phyloP scores from a whole-genome alignment of 2,797 vertebrate genomes.

The Discoglossus pictus region DNA sequence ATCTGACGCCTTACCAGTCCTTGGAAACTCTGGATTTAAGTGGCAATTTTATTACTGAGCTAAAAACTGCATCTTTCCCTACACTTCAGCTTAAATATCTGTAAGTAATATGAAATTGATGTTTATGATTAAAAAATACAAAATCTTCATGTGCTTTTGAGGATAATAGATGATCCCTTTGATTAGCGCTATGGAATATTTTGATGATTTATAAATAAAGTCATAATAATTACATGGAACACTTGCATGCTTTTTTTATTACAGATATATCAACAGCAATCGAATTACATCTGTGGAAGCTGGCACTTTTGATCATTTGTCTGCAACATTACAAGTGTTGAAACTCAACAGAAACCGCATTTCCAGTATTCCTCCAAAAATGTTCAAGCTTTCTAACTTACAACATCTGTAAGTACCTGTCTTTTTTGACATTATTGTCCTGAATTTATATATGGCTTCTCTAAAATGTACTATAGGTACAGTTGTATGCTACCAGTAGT shows the following conservation, averaged over 20 bases:
- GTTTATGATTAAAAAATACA: too few relatives aligned
- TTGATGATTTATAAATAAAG: too few relatives aligned
- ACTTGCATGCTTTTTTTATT: too few relatives aligned
- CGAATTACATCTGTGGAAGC: conserved; percentile 83
- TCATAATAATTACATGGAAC: not conserved
- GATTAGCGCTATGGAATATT: too few relatives aligned
- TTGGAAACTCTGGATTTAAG: conserved; percentile 93
- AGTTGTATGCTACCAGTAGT: too few relatives aligned
- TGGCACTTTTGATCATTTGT: conserved; percentile 87
- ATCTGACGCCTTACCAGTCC: conserved; percentile 74
- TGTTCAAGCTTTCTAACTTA: conserved; percentile 90
- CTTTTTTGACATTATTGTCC: conserved; percentile 4
- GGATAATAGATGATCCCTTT: too few relatives aligned
- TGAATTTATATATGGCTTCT: not conserved
- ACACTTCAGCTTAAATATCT: conserved; percentile 83
- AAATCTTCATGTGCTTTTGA: too few relatives aligned
- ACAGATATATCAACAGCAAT: conserved; percentile 89
- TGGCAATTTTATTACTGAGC: conserved; percentile 84
- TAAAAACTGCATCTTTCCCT: conserved; percentile 82
- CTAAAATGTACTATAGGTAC: too few relatives aligned
- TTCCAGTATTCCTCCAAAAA: conserved; percentile 83
- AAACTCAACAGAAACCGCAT: conserved; percentile 91
- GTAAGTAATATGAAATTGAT: conserved; percentile 75
- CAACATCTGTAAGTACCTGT: conserved; percentile 94
- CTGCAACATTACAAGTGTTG: conserved; percentile 82